These are phyloP conservation scores for Dreissena polymorpha DNA, from an alignment of 1,140 invertebrate genomes.

Conservation along the genomic window DNA sequence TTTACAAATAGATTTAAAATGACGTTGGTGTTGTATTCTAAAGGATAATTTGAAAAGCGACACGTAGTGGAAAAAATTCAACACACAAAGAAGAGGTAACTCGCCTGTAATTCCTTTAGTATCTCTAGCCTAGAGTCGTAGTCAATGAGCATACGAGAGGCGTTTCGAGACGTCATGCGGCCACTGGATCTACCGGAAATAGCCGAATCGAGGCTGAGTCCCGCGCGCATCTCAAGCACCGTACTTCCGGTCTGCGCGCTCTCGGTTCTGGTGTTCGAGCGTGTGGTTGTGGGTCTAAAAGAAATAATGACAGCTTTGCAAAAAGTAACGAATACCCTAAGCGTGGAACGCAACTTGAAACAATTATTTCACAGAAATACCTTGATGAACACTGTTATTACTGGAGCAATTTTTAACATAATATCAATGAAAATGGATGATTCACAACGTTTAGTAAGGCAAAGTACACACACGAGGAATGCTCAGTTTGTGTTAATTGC, in stretches of 20 bases:
- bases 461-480: too few species aligned
- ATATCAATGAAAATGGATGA: too few species aligned
- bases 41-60: too few species aligned
- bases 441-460: too few species aligned
- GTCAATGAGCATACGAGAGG: constrained; percentile 13
- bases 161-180: background rate
- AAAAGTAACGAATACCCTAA: background rate
- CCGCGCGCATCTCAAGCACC: background rate
- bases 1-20: too few species aligned
- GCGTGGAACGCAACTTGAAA: background rate
- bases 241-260: background rate
- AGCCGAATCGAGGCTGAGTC: background rate
- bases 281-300: background rate
- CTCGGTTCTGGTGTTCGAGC: background rate
- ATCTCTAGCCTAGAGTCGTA: constrained; percentile 25
- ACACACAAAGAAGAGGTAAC: background rate
- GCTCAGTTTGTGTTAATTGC: too few species aligned
- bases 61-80: too few species aligned
- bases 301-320: background rate
- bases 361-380: too few species aligned
- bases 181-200: constrained; percentile 1
- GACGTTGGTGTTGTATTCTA: too few species aligned
- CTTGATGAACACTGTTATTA: too few species aligned
- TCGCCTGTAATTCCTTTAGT: constrained; percentile 35
- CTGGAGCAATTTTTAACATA: too few species aligned